Conservation (phyloP, 2,113 vertebrate species). For the Apus apus region DNA sequence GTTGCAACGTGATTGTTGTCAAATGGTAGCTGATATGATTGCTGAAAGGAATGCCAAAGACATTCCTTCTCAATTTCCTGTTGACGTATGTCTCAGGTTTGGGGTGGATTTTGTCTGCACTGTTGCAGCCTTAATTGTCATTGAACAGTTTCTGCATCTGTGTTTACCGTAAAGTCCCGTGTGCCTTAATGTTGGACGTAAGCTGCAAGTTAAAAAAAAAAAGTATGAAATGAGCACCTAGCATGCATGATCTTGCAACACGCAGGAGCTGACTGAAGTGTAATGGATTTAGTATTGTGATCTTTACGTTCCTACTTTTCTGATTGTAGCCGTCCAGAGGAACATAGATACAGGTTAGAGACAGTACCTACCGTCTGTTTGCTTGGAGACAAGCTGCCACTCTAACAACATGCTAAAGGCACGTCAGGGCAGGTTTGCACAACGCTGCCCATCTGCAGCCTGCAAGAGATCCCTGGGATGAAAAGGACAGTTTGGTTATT, state of each 20-base stretch:
- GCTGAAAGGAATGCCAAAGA: slow-evolving; percentile 15
- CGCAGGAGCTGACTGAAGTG: slow-evolving; percentile 44
- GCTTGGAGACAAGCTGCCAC: slow-evolving; percentile 58
- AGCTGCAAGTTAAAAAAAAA: background rate
- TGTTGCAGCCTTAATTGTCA: background rate
- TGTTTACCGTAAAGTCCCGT: slow-evolving; percentile 4
- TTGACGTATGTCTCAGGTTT: background rate
- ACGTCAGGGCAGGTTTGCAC: slow-evolving; percentile 23
- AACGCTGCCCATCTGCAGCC: background rate
- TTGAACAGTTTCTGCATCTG: background rate
- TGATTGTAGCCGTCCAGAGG: slow-evolving; percentile 73
- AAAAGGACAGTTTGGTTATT: background rate
- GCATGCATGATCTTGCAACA: slow-evolving; percentile 38
- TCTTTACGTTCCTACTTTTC: slow-evolving; percentile 66
- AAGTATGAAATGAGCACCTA: background rate
- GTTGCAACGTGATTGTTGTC: slow-evolving; percentile 13
- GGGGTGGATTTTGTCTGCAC: background rate
- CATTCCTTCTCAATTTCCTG: slow-evolving; percentile 27
- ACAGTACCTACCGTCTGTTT: slow-evolving; percentile 46
- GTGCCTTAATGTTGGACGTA: slow-evolving; percentile 8
- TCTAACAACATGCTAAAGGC: slow-evolving; percentile 11
- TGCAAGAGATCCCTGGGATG: background rate
- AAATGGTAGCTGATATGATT: background rate
- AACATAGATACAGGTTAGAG: slow-evolving; percentile 74
- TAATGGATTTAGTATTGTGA: slow-evolving; percentile 43